Evolutionary conservation across 1,140 invertebrate species (phyloP).

Genomic region (Chelonus insularis): DNA sequence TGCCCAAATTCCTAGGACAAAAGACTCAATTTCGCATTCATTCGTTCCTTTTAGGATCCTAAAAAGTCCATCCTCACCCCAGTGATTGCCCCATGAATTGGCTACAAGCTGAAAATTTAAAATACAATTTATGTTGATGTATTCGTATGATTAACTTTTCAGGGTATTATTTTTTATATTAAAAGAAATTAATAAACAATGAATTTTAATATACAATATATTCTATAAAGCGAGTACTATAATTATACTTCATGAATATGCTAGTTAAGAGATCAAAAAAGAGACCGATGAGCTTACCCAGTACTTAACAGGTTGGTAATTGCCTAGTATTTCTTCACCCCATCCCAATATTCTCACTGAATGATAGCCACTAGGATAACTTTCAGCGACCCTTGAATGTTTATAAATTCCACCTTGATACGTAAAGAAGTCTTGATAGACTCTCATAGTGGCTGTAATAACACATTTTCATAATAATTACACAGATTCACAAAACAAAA

Average conservation of each 20-base stretch:
- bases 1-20: slow-evolving; percentile 77
- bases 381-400: slow-evolving; percentile 63
- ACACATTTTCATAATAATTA: too few species aligned
- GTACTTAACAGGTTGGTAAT: slow-evolving; percentile 69
- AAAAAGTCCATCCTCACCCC: slow-evolving; percentile 90
- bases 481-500: too few species aligned
- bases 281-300: slow-evolving; percentile 89
- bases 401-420: slow-evolving; percentile 84
- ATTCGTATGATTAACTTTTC: too few species aligned
- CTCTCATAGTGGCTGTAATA: slow-evolving; percentile 80
- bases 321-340: slow-evolving; percentile 72
- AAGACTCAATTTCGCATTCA: slow-evolving; percentile 85
- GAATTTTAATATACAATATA: too few species aligned
- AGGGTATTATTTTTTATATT: not conserved
- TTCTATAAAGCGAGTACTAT: too few species aligned
- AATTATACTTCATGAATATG: too few species aligned
- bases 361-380: slow-evolving; percentile 73
- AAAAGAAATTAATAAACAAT: too few species aligned
- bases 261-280: too few species aligned
- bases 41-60: slow-evolving; percentile 76
- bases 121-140: too few species aligned
- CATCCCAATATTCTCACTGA: slow-evolving; percentile 90
- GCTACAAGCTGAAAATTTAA: slow-evolving; percentile 72
- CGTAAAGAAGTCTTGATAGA: slow-evolving; percentile 88
- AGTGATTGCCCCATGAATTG: slow-evolving; percentile 86